Conservation (phyloP, 2,888 invertebrate genomes). For the Altica lythri region DNA sequence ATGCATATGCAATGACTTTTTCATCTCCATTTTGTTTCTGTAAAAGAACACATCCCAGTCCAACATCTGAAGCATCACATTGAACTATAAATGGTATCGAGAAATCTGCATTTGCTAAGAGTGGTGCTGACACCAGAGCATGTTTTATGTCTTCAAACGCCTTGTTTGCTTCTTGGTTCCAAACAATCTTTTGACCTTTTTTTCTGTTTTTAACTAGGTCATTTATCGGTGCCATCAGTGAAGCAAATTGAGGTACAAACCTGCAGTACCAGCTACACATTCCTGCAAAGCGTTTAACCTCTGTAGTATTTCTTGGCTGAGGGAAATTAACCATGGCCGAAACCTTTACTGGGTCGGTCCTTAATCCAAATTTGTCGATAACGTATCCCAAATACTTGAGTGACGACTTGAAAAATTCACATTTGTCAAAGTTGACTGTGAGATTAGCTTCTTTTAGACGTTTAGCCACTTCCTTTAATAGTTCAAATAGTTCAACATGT, state of each 20-base stretch:
- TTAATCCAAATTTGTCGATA: too few relatives aligned
- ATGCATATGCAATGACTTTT: constrained; percentile 25
- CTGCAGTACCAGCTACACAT: constrained; percentile 36
- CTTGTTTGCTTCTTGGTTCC: constrained; percentile 34
- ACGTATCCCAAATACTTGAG: too few relatives aligned
- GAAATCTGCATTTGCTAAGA: constrained; percentile 37
- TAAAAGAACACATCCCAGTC: constrained; percentile 41
- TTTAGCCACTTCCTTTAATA: constrained; percentile 26
- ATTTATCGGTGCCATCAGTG: constrained; percentile 20
- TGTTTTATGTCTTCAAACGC: constrained; percentile 35
- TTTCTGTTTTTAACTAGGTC: constrained; percentile 23
- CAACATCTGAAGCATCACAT: constrained; percentile 42
- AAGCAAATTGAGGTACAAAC: constrained; percentile 33
- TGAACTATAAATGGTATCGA: constrained; percentile 33
- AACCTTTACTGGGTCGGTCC: constrained; percentile 20
- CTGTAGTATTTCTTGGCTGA: constrained; percentile 37
- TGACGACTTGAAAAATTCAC: constrained; percentile 32
- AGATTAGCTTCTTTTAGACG: constrained; percentile 25
- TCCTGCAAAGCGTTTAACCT: constrained; percentile 43
- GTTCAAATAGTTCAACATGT: constrained; percentile 28
- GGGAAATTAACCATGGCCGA: constrained; percentile 32
- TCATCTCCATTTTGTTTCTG: constrained; percentile 30
- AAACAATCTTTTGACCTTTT: constrained; percentile 31
- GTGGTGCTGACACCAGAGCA: constrained; percentile 35
- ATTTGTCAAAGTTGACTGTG: constrained; percentile 43